Evolutionary conservation across 1,140 invertebrate genomes (phyloP), one percentile per base, ranked within the genome.

Genomic region (Eubasilissa regina): DNA sequence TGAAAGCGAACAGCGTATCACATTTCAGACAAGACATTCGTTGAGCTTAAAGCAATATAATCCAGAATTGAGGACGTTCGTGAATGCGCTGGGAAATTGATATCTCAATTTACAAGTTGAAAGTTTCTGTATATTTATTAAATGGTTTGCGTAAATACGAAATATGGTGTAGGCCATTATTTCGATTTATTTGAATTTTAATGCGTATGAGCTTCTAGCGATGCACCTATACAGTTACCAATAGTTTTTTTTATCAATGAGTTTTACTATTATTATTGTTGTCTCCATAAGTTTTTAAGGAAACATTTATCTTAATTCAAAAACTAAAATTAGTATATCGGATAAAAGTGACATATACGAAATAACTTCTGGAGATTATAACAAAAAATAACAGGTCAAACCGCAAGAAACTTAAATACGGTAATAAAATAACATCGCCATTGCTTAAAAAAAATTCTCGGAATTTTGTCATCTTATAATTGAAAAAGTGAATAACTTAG

Each of bases 61-160:
- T 70, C 66, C 66, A 25, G 17, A 70, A 51, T 70, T 70, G 66
- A 70, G 48, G 66, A 70, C 17, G 44, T 35, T 25, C 47, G 10
- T 25, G 17, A 70, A 70, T 48, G 66, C 66, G 17, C 44, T 17
- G 45, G 17, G 66, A 70, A 70, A 70, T 70, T 70, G 66, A 70
- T 70, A 70, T 70, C 66, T 70, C 66, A 70, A 70, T 70, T 70
- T 70, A 17, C 9, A 11, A 17, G 66, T 70, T 70, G 66, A 70
- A 70, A 70, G 66, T 70, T 51, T n/a, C 15, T 25, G 10, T 51
- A 51, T 17, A 70, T 70, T 70, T 51, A 70, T 48, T 70, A 21
- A 51, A 70, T 51, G 48, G 15, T 51, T 45, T 19, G 13, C 66
- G 17, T 48, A 51, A 70, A 53, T 21, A 19, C 66, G 19, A 70